Evolutionary conservation across 1,140 invertebrate genomes (phyloP).

Genomic region (Ooceraea biroi): DNA sequence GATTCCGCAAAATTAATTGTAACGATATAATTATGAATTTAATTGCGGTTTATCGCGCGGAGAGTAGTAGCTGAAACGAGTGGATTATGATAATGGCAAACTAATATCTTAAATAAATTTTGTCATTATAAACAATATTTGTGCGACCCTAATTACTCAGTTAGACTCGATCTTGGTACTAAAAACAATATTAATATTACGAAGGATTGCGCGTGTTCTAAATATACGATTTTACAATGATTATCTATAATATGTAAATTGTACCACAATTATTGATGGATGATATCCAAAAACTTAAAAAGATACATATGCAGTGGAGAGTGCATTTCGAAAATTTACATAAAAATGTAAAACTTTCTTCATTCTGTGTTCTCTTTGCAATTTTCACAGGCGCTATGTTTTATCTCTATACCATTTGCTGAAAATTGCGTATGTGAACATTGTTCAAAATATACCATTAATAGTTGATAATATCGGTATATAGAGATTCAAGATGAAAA

Average conservation of each 20-base stretch:
- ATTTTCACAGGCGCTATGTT: background rate
- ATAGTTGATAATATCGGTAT: slow-evolving; percentile 22
- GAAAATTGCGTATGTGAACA: background rate
- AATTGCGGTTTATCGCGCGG: background rate
- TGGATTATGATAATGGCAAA: background rate
- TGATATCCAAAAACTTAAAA: background rate
- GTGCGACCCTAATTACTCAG: background rate
- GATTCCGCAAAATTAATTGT: background rate
- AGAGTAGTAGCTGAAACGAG: background rate
- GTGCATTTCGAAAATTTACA: background rate
- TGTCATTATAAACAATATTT: background rate
- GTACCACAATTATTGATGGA: background rate
- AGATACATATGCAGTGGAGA: slow-evolving; percentile 1
- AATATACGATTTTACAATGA: slow-evolving; percentile 11
- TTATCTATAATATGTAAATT: background rate
- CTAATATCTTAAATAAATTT: background rate
- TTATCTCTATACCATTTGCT: background rate
- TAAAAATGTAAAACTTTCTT: background rate
- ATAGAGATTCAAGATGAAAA: background rate
- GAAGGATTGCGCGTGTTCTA: slow-evolving; percentile 2
- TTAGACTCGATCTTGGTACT: background rate
- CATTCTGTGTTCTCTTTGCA: background rate
- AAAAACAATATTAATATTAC: background rate
- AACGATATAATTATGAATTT: background rate
- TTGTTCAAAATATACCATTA: background rate